Evolutionary conservation across 2,888 invertebrate genomes (phyloP).

Genomic region (Chymomyza procnemis): DNA sequence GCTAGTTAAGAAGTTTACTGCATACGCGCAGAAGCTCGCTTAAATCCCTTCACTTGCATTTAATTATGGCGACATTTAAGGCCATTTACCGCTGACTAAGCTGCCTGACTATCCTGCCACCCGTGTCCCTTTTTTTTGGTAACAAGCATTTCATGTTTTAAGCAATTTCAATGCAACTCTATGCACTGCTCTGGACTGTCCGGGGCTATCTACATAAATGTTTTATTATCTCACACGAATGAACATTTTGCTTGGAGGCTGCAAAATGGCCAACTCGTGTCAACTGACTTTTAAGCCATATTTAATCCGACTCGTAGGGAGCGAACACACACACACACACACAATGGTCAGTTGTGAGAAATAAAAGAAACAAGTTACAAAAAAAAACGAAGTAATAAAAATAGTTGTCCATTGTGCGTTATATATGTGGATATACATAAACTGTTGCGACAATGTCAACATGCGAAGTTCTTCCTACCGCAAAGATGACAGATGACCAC

Average conservation of each 20-base stretch:
- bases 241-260: slow-evolving; percentile 44
- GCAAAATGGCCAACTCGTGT: slow-evolving; percentile 67
- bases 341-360: background rate
- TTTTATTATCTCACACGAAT: slow-evolving; percentile 66
- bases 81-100: slow-evolving; percentile 27
- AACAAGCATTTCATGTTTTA: slow-evolving; percentile 34
- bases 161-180: slow-evolving; percentile 65
- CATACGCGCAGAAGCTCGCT: background rate
- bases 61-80: slow-evolving; percentile 61
- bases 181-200: slow-evolving; percentile 32
- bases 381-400: background rate
- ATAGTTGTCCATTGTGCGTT: slow-evolving; percentile 35
- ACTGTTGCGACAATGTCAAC: slow-evolving; percentile 72
- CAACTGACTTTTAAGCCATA: slow-evolving; percentile 71
- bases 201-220: slow-evolving; percentile 61
- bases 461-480: slow-evolving; percentile 71
- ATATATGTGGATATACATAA: slow-evolving; percentile 37
- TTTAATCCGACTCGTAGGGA: slow-evolving; percentile 61
- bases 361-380: background rate
- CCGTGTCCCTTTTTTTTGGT: background rate
- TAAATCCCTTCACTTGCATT: slow-evolving; percentile 26
- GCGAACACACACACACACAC: slow-evolving; percentile 30
- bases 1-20: background rate
- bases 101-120: background rate
- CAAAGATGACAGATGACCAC: slow-evolving; percentile 73